These are phyloP conservation scores for Iselma pallidipennis DNA, from an alignment of 2,888 invertebrate genomes.

Conservation along the genomic window DNA sequence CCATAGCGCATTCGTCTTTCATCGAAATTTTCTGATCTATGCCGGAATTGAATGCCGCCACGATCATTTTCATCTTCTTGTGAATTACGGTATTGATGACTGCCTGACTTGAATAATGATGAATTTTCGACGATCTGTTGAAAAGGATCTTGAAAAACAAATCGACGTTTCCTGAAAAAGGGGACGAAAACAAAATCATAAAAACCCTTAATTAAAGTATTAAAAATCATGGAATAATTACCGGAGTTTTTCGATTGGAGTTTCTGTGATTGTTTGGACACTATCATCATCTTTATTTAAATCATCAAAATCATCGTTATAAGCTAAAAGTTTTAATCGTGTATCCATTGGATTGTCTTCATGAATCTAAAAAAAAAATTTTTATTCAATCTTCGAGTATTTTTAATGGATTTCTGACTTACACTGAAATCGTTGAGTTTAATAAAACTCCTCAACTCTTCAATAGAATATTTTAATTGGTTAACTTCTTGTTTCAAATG, in stretches of 20 bases:
- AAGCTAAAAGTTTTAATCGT: no score
- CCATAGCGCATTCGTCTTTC: constrained; percentile 29
- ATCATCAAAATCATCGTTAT: neutral
- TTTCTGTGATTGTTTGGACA: no score
- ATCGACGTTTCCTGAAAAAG: neutral
- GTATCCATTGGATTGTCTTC: no score
- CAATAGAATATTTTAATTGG: neutral
- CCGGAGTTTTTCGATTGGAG: neutral
- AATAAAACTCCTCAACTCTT: constrained; percentile 5
- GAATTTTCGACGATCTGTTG: constrained; percentile 31
- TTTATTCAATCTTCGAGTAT: neutral
- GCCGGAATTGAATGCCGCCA: constrained; percentile 19
- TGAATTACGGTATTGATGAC: constrained; percentile 19
- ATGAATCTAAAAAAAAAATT: no score
- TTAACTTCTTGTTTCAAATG: constrained; percentile 14
- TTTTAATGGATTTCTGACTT: constrained; percentile 11
- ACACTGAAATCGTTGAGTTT: constrained; percentile 22
- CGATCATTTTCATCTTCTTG: constrained; percentile 22
- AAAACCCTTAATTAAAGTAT: neutral
- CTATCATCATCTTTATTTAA: constrained; percentile 5
- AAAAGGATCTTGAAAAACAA: constrained; percentile 11
- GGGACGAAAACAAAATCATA: no score
- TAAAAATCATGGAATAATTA: neutral
- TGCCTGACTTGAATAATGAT: constrained; percentile 24
- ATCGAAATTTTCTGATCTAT: constrained; percentile 30